phyloP scores from a whole-genome alignment of 2,113 vertebrate genomes.

The Triplophysa dalaica region DNA sequence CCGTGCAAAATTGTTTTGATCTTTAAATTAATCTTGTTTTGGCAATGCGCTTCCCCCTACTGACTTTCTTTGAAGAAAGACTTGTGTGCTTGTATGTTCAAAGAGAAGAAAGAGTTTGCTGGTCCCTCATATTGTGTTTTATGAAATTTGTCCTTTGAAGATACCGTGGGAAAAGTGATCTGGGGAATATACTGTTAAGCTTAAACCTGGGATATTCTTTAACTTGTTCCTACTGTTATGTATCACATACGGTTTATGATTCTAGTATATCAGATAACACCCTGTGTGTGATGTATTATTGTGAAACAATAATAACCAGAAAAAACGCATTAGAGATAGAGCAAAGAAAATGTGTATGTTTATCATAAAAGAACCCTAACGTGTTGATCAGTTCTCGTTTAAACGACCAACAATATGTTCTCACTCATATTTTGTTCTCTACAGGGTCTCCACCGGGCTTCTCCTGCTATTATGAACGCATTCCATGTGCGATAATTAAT shows the following conservation, averaged over 20 bases:
- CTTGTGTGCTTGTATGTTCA: constrained; percentile 10
- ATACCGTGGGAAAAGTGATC: background rate
- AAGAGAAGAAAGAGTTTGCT: background rate
- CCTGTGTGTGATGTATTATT: too few relatives aligned
- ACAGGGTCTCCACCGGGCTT: constrained; percentile 27
- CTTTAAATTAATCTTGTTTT: constrained; percentile 63
- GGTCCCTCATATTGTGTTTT: background rate
- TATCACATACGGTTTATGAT: too few relatives aligned
- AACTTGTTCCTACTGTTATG: too few relatives aligned
- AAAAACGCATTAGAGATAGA: too few relatives aligned
- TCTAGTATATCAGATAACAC: too few relatives aligned
- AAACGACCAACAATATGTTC: background rate
- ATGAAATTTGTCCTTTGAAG: constrained; percentile 27
- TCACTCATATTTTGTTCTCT: background rate
- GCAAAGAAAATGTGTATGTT: background rate
- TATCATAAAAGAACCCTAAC: background rate
- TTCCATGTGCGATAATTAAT: constrained; percentile 55
- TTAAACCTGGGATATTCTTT: too few relatives aligned
- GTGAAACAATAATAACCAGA: too few relatives aligned
- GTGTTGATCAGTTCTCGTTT: constrained; percentile 1
- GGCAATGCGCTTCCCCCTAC: constrained; percentile 37
- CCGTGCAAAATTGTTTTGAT: constrained; percentile 53
- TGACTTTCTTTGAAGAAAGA: constrained; percentile 26
- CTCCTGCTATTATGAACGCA: constrained; percentile 46
- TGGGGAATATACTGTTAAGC: background rate